A percentile compares a stretch with the other conserved stretches of the same genome.
Conservation (phyloP, 1,140 invertebrate genomes). For the Pectinophora gossypiella region DNA sequence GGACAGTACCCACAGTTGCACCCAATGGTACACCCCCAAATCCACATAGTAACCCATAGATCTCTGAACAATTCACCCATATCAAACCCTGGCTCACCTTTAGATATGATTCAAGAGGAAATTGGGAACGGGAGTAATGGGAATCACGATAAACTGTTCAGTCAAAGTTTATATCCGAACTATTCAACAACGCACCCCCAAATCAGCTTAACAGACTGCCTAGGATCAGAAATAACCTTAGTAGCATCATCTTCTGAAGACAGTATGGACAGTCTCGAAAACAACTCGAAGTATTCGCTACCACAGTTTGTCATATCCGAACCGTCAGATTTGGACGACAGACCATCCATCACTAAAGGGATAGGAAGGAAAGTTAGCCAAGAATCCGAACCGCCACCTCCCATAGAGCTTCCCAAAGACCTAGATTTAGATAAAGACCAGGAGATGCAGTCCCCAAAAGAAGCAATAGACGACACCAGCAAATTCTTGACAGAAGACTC, state of each 20-base stretch:
- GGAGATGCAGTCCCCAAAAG: constrained; percentile 56
- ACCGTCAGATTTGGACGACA: constrained; percentile 84
- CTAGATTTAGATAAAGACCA: constrained; percentile 32
- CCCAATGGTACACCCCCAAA: constrained; percentile 55
- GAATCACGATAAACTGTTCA: constrained; percentile 21
- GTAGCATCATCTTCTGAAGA: constrained; percentile 82
- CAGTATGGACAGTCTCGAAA: constrained; percentile 78
- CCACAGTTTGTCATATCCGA: constrained; percentile 83
- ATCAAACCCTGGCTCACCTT: constrained; percentile 78
- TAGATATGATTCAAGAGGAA: constrained; percentile 93
- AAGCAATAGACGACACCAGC: constrained; percentile 43
- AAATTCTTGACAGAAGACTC: constrained; percentile 48
- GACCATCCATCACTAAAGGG: constrained; percentile 87
- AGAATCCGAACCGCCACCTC: constrained; percentile 66
- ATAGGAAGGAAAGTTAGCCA: constrained; percentile 82
- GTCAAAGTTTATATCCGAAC: constrained; percentile 20
- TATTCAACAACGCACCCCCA: constrained; percentile 79
- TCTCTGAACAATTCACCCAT: constrained; percentile 78
- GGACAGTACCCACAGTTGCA: constrained; percentile 42
- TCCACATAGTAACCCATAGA: constrained; percentile 68
- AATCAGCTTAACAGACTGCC: constrained; percentile 93
- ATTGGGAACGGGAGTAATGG: constrained; percentile 64
- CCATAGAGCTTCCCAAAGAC: constrained; percentile 23
- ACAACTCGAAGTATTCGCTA: constrained; percentile 60
- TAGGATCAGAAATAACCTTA: constrained; percentile 88